A percentile compares a stretch with the other conserved stretches of the same genome.
Conservation (phyloP, 2,888 invertebrate species). For the Lasioglossum malachurum region DNA sequence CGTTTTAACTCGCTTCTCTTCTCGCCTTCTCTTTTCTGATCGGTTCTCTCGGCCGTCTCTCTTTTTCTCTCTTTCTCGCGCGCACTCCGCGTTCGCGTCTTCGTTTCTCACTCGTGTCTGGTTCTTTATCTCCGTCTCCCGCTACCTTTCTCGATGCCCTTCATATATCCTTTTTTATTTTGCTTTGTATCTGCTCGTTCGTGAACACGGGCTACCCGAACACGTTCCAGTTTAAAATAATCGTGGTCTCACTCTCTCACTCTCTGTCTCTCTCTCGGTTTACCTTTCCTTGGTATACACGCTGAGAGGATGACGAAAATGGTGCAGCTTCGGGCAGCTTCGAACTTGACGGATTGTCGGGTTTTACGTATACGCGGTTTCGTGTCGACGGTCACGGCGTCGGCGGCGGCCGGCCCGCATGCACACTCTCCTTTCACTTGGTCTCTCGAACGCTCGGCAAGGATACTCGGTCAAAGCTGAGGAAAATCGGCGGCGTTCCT, state of each 20-base stretch:
- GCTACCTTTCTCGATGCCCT: conserved; percentile 44
- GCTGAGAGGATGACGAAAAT: conserved; percentile 63
- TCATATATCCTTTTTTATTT: conserved; percentile 53
- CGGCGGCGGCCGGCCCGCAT: conserved; percentile 67
- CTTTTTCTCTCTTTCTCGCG: conserved; percentile 3
- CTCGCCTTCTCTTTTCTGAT: conserved; percentile 47
- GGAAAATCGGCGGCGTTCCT: conserved; percentile 70
- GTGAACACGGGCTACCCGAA: conserved; percentile 7
- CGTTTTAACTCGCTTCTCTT: conserved; percentile 64
- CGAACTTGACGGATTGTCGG: conserved; percentile 82
- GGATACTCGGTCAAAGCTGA: conserved; percentile 48
- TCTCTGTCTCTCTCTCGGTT: background rate
- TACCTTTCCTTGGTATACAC: conserved; percentile 54
- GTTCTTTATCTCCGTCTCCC: conserved; percentile 24
- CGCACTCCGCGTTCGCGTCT: background rate
- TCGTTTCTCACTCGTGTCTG: conserved; percentile 38
- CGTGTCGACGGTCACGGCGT: conserved; percentile 71
- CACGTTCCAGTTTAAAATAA: conserved; percentile 55
- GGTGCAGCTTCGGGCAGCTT: conserved; percentile 64
- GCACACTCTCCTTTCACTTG: conserved; percentile 53
- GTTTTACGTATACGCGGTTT: conserved; percentile 80
- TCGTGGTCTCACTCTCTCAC: conserved; percentile 31
- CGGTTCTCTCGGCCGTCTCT: conserved; percentile 16
- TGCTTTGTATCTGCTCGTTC: conserved; percentile 28
- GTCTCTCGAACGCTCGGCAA: conserved; percentile 37